Conservation (phyloP, 2,113 vertebrate genomes). For the Ptychochromis oligacanthus region DNA sequence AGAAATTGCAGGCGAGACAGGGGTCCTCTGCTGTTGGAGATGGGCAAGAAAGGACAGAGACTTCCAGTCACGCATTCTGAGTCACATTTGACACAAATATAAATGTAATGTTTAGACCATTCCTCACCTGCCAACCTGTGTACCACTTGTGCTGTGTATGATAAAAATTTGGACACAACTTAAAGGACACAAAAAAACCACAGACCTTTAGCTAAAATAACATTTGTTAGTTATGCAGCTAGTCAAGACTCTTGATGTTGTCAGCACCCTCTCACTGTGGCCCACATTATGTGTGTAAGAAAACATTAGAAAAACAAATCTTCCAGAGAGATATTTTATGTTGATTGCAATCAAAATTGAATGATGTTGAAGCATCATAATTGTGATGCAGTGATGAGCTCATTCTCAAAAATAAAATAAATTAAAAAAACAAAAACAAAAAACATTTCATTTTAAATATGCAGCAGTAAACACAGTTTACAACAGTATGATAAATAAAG, state of each 20-base stretch:
- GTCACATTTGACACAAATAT: conserved; percentile 19
- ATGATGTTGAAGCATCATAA: conserved; percentile 24
- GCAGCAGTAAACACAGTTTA: neutral
- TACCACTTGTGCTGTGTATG: conserved; percentile 12
- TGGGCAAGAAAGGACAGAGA: conserved; percentile 49
- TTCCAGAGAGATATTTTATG: conserved; percentile 26
- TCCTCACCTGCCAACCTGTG: conserved; percentile 34
- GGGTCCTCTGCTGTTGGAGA: conserved; percentile 69
- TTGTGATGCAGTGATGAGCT: conserved; percentile 8
- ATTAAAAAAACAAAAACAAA: neutral
- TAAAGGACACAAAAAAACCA: neutral
- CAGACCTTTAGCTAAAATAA: neutral
- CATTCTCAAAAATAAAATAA: neutral
- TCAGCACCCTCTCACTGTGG: neutral
- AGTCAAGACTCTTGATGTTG: conserved; percentile 14
- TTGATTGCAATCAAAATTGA: conserved; percentile 63
- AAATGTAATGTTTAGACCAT: conserved; percentile 9
- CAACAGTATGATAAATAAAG: neutral
- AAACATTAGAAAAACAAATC: conserved; percentile 22
- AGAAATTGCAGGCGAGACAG: conserved; percentile 72
- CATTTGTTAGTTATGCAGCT: conserved; percentile 16
- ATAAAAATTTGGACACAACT: conserved; percentile 19
- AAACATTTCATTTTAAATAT: neutral
- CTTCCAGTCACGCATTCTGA: conserved; percentile 45
- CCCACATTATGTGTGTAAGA: conserved; percentile 5